A percentile compares a stretch with the other conserved stretches of the same genome.
These are phyloP conservation scores for Metridium senile DNA, from an alignment of 92 coral and sea anemone species.

Conservation along the genomic window DNA sequence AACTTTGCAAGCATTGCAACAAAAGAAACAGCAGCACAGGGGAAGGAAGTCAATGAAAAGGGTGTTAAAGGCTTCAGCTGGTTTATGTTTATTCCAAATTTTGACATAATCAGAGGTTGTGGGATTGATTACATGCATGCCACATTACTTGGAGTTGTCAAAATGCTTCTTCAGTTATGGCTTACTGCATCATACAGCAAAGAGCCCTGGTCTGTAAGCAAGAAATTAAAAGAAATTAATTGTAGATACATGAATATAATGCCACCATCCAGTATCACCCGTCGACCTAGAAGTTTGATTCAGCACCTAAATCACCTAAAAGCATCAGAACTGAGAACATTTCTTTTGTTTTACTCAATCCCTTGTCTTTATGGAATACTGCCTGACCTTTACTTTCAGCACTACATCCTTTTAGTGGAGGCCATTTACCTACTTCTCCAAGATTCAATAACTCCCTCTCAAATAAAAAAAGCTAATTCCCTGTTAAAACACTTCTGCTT, in stretches of 20 bases:
- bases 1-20: slow-evolving; percentile 46
- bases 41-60: slow-evolving; percentile 25
- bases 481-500: slow-evolving; percentile 63
- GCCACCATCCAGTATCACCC: slow-evolving; percentile 60
- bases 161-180: slow-evolving; percentile 60
- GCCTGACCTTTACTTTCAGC: slow-evolving; percentile 60
- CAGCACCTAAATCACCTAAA: slow-evolving; percentile 55
- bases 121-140: slow-evolving; percentile 73
- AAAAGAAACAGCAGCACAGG: slow-evolving; percentile 23
- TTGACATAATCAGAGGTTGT: slow-evolving; percentile 54
- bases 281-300: slow-evolving; percentile 59
- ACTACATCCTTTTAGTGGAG: slow-evolving; percentile 59
- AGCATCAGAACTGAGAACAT: slow-evolving; percentile 71
- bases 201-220: slow-evolving; percentile 47
- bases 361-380: slow-evolving; percentile 72
- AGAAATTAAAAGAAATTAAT: slow-evolving; percentile 34
- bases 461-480: slow-evolving; percentile 46
- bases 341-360: slow-evolving; percentile 55
- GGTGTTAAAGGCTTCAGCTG: slow-evolving; percentile 58
- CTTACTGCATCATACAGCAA: slow-evolving; percentile 24
- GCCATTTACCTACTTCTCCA: slow-evolving; percentile 58
- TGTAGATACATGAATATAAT: slow-evolving; percentile 22
- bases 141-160: slow-evolving; percentile 52
- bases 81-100: slow-evolving; percentile 42
- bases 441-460: slow-evolving; percentile 43